Conservation (phyloP, 1,140 invertebrate species). For the Oryctes rhinoceros region DNA sequence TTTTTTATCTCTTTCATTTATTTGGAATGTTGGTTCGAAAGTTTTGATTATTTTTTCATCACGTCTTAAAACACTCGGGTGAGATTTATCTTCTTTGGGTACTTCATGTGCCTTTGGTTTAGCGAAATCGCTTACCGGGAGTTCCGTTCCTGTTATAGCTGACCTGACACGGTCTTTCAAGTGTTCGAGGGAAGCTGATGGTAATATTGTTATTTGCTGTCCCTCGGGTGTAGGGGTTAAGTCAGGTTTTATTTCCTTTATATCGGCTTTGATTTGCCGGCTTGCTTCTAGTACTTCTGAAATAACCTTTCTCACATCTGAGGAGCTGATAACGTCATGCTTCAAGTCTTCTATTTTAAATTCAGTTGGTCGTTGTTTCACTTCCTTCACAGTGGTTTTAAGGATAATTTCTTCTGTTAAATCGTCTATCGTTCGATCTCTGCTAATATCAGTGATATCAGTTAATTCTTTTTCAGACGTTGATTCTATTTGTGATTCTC, state of each 20-base stretch:
- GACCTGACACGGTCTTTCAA: constrained; percentile 44
- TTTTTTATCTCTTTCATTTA: constrained; percentile 34
- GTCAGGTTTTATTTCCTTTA: constrained; percentile 65
- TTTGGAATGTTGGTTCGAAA: constrained; percentile 35
- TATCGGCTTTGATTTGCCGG: constrained; percentile 64
- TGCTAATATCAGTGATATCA: constrained; percentile 43
- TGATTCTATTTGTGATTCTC: constrained; percentile 22
- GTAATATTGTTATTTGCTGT: constrained; percentile 54
- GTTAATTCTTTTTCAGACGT: constrained; percentile 39
- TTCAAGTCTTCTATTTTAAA: constrained; percentile 41
- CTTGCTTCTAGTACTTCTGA: constrained; percentile 64
- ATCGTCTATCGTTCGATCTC: constrained; percentile 33
- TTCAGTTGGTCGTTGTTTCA: constrained; percentile 28
- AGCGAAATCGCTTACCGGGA: background rate
- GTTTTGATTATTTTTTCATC: constrained; percentile 40
- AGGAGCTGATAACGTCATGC: background rate
- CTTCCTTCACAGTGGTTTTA: background rate
- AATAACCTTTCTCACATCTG: constrained; percentile 62
- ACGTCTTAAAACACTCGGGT: background rate
- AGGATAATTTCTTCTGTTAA: constrained; percentile 1
- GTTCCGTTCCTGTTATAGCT: constrained; percentile 5
- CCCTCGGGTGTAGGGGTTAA: constrained; percentile 65
- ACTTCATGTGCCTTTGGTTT: background rate
- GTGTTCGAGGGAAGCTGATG: constrained; percentile 48
- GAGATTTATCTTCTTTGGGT: background rate